Evolutionary conservation across 2,113 vertebrate species (phyloP).

Genomic region (Antigone vipio): DNA sequence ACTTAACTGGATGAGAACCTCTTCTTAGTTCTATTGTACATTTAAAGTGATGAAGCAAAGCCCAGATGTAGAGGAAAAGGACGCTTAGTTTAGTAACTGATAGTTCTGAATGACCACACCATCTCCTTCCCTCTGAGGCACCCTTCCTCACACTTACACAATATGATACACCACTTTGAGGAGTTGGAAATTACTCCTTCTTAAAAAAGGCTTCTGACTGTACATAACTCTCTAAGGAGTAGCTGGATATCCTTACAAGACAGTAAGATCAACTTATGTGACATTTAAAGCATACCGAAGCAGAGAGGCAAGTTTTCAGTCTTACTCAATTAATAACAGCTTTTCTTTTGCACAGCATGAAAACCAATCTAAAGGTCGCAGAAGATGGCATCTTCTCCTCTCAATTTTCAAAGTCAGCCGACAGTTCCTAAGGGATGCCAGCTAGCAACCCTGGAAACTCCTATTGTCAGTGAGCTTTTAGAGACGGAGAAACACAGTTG

Average conservation of each 20-base stretch:
- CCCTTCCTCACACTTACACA: background rate
- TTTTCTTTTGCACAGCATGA: background rate
- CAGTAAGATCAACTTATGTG: background rate
- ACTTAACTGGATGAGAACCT: background rate
- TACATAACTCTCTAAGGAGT: background rate
- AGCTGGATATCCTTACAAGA: background rate
- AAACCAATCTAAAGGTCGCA: background rate
- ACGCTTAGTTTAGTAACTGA: background rate
- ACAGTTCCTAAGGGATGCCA: background rate
- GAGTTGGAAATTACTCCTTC: background rate
- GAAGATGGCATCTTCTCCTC: background rate
- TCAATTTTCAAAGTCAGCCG: background rate
- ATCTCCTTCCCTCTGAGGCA: background rate
- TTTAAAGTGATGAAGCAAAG: background rate
- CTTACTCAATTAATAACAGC: background rate
- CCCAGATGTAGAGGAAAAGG: background rate
- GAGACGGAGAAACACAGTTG: background rate
- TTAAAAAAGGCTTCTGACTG: background rate
- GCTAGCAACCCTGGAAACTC: slow-evolving; percentile 23
- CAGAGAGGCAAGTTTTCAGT: background rate
- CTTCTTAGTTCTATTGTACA: background rate
- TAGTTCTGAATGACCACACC: background rate
- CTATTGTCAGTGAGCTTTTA: slow-evolving; percentile 8
- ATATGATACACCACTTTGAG: background rate
- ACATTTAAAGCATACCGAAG: background rate